phyloP scores from a whole-genome alignment of 1,140 invertebrate species.

The Diorhabda elongata region DNA sequence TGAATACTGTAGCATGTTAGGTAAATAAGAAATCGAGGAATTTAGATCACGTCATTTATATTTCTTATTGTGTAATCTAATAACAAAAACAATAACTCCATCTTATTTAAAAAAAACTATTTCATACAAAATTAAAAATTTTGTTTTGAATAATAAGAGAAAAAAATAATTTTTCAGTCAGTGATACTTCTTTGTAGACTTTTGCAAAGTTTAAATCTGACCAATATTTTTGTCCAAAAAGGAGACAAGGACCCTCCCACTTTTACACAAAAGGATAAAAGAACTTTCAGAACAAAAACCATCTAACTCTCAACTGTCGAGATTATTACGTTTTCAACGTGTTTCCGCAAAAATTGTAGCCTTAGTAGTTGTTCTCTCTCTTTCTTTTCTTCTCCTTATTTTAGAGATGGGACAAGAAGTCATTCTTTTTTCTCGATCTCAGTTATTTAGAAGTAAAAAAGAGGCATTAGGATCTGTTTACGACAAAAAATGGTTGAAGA shows the following conservation, averaged over 20 bases:
- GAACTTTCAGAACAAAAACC: neutral
- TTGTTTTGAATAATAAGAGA: too few species aligned
- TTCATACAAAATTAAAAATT: too few species aligned
- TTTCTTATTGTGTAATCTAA: too few species aligned
- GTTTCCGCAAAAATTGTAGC: neutral
- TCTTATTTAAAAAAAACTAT: too few species aligned
- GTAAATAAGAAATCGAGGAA: too few species aligned
- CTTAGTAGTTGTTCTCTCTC: neutral
- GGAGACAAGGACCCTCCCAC: neutral
- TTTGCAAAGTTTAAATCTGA: neutral
- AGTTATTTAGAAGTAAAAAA: neutral
- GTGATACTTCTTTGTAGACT: too few species aligned
- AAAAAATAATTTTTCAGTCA: too few species aligned
- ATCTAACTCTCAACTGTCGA: neutral
- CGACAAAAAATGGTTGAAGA: neutral
- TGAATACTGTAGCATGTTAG: too few species aligned
- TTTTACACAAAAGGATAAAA: neutral
- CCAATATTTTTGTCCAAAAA: neutral
- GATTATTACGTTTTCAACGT: slow-evolving; percentile 2
- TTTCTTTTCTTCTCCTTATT: neutral
- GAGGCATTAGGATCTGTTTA: slow-evolving; percentile 1
- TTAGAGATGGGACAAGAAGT: neutral
- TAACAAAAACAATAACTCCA: too few species aligned
- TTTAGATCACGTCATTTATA: too few species aligned
- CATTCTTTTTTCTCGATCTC: neutral